Percentiles rank a stretch among this genome's conserved stretches.
Evolutionary conservation across 2,113 vertebrate species (phyloP).

Genomic region (Actenoides hombroni): DNA sequence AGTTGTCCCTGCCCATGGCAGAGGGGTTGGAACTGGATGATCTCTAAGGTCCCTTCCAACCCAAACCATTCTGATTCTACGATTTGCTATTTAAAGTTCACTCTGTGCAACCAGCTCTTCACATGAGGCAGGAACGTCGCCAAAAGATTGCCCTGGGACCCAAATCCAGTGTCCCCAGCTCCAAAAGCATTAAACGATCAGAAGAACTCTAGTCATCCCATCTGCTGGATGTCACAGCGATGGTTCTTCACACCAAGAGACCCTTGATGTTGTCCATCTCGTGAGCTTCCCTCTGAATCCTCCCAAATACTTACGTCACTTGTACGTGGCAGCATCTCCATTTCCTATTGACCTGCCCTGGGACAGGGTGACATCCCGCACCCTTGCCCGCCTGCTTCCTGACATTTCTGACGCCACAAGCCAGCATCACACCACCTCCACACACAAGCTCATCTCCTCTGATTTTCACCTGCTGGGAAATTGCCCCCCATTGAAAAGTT

Average conservation of each 20-base stretch:
- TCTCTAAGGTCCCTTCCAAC: not conserved
- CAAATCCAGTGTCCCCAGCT: not conserved
- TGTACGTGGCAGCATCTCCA: not conserved
- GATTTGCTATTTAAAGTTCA: not conserved
- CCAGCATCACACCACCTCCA: not conserved
- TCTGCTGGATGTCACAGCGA: not conserved
- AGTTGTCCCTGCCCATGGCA: not conserved
- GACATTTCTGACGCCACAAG: rapidly evolving
- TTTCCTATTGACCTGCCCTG: not conserved
- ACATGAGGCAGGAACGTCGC: not conserved
- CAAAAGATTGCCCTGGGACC: not conserved
- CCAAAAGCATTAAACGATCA: not conserved
- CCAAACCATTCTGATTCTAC: not conserved
- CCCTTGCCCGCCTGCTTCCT: rapidly evolving
- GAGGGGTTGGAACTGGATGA: not conserved
- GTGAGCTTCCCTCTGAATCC: not conserved
- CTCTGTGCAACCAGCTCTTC: rapidly evolving
- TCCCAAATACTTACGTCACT: not conserved
- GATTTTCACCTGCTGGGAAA: not conserved
- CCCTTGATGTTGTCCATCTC: not conserved
- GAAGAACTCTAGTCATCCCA: not conserved
- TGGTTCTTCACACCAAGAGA: not conserved
- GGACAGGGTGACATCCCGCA: not conserved
- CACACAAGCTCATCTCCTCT: not conserved
- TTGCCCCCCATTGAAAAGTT: not conserved